These are phyloP conservation scores for Bemisia tabaci DNA, from an alignment of 1,140 invertebrate species.

Conservation along the genomic window DNA sequence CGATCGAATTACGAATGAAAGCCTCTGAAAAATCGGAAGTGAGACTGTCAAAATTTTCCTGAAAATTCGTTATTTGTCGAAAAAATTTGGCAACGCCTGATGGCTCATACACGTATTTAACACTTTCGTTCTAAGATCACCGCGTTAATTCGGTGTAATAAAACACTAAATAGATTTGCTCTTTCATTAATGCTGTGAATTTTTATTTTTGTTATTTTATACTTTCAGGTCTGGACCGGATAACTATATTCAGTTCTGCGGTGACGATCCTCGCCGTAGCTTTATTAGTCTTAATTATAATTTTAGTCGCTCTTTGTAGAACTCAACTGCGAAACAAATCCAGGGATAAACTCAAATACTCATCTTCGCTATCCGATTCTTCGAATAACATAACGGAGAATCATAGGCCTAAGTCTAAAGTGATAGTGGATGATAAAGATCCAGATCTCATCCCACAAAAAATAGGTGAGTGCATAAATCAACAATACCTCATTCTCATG, in stretches of 20 bases:
- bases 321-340: background rate
- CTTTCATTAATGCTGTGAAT: too few relatives aligned
- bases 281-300: background rate
- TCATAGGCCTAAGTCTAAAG: background rate
- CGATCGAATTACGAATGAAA: too few relatives aligned
- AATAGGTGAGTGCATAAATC: background rate
- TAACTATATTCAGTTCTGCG: background rate
- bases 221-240: background rate
- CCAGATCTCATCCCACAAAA: background rate
- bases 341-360: background rate
- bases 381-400: background rate
- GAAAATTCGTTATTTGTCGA: too few relatives aligned
- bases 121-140: too few relatives aligned
- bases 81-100: too few relatives aligned
- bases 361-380: background rate
- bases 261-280: background rate
- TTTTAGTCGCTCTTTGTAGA: background rate
- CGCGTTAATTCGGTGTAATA: too few relatives aligned
- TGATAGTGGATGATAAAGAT: background rate
- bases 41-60: too few relatives aligned
- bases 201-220: background rate
- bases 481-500: too few relatives aligned
- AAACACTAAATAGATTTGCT: too few relatives aligned
- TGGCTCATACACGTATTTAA: too few relatives aligned
- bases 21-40: too few relatives aligned